phyloP scores from a whole-genome alignment of 2,113 vertebrate genomes.

The Mus spicilegus region DNA sequence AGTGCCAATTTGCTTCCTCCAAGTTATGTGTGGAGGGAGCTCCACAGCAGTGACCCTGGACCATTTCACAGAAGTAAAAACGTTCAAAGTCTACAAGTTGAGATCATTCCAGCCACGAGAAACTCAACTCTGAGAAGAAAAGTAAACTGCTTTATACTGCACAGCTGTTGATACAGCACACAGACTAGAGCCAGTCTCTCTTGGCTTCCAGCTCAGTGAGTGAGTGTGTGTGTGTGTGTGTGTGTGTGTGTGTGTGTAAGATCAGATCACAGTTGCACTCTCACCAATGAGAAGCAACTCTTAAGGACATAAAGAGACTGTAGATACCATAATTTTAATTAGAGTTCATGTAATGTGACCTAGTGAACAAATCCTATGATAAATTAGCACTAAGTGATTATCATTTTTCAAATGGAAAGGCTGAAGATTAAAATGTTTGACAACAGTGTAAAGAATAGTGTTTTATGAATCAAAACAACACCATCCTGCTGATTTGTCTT shows the following conservation, averaged over 20 bases:
- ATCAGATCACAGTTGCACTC: background rate
- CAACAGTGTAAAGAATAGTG: background rate
- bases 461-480: constrained; percentile 49
- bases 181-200: background rate
- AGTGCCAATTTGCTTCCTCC: background rate
- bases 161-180: background rate
- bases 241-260: background rate
- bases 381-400: constrained; percentile 20
- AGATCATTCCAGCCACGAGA: background rate
- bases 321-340: constrained; percentile 4
- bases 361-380: constrained; percentile 45
- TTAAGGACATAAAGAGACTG: constrained; percentile 47
- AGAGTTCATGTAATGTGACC: background rate
- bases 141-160: background rate
- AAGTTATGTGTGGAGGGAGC: background rate
- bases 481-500: background rate
- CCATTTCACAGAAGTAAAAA: background rate
- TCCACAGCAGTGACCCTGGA: background rate
- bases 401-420: constrained; percentile 22
- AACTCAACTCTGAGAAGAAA: constrained; percentile 1
- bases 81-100: constrained; percentile 11
- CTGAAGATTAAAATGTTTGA: constrained; percentile 35
- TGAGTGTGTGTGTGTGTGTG: background rate
- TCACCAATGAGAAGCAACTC: background rate
- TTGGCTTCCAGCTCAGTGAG: background rate